phyloP scores from a whole-genome alignment of 2,113 vertebrate species.

The Equus quagga region DNA sequence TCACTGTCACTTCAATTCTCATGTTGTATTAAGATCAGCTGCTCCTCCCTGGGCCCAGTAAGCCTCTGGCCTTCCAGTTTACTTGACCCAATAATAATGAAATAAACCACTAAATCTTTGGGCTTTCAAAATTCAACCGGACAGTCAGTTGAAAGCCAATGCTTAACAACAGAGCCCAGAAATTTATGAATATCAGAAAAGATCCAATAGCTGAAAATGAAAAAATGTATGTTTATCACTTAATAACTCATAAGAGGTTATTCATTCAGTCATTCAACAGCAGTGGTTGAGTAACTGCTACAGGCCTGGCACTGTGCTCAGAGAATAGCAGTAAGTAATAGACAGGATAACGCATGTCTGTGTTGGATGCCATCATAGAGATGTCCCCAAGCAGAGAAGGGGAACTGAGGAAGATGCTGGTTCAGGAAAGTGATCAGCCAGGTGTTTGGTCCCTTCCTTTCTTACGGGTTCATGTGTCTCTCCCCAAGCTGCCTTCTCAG shows the following conservation, averaged over 20 bases:
- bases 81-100: background rate
- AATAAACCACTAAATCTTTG: background rate
- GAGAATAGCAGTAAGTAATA: background rate
- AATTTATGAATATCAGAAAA: constrained; percentile 31
- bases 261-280: background rate
- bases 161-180: background rate
- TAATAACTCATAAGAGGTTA: background rate
- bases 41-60: background rate
- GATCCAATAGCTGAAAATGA: background rate
- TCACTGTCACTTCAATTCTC: constrained; percentile 13
- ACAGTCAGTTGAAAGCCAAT: background rate
- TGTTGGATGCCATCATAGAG: background rate
- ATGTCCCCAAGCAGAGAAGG: background rate
- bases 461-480: background rate
- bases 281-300: background rate
- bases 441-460: background rate
- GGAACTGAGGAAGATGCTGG: background rate
- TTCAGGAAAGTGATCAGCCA: background rate
- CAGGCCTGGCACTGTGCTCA: background rate
- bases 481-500: background rate
- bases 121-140: constrained; percentile 16
- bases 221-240: background rate
- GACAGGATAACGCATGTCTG: background rate
- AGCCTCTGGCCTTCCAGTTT: background rate
- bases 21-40: background rate